Base-by-base conservation (phyloP, 37 sponge, comb jelly and placozoan species). In the Mnemiopsis leidyi region DNA sequence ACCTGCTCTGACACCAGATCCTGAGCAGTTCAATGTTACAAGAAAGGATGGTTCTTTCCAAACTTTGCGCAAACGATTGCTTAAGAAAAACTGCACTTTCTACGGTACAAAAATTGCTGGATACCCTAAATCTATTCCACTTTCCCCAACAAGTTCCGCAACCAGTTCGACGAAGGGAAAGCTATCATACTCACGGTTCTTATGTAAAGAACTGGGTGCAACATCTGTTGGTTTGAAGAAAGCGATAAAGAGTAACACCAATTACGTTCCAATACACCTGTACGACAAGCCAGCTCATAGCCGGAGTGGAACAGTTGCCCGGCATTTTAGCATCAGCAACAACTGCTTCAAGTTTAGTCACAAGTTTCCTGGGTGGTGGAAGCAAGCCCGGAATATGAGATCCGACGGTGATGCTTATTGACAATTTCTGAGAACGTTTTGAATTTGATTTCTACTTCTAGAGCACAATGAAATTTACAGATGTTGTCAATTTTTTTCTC, bases 151-250 rank as follows among this genome's bases (percentile, higher is more conserved):
- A 1, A n/a, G n/a, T n/a, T n/a, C n/a, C n/a, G n/a, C n/a, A n/a
- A n/a, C n/a, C n/a, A n/a, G n/a, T n/a, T 0, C 32, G 16, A 21
- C 35, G 9, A 1, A 26, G 1, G 18, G 0, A 28, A 77, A 77
- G 32, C 35, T 77, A 36, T 77, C 79, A 1, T 77, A 77, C 32
- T 77, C 79, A 16, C 79, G 79, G 18, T 77, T 77, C 36, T 32
- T 77, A 34, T 77, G 32, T 32, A 28, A 32, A 32, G 79, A 77
- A 32, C 33, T 77, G 36, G 79, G 79, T 1, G 26, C 32, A 16
- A 48, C 61, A 18, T 48, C 61, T 48, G 61, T 48, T 5, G 61
- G 61, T 48, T 48, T 48, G 13, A 48, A 48, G 61, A 13, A 26
- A 28, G 32, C 25, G 25, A 29, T 71, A 71, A 18, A 32, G 18